These are phyloP conservation scores for Dallia pectoralis DNA, from an alignment of 2,797 vertebrate species.

Conservation along the genomic window DNA sequence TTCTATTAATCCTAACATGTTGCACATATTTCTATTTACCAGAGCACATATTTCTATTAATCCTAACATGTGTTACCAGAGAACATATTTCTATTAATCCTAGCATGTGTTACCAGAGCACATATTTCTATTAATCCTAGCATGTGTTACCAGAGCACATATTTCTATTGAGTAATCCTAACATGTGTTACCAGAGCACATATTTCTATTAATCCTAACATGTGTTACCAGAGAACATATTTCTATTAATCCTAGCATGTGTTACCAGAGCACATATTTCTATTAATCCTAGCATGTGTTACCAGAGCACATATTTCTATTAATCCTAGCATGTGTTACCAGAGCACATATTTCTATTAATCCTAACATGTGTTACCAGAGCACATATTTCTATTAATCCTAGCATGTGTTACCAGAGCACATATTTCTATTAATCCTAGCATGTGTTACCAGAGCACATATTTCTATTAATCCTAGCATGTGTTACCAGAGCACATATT, in stretches of 20 bases:
- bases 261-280: conserved; percentile 61
- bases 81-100: conserved; percentile 53
- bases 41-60: conserved; percentile 55
- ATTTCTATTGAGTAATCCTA: conserved; percentile 51
- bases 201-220: conserved; percentile 60
- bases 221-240: conserved; percentile 67
- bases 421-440: conserved; percentile 58
- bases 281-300: conserved; percentile 66
- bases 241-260: conserved; percentile 66
- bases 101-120: conserved; percentile 69
- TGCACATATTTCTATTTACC: too few relatives aligned
- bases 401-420: conserved; percentile 69
- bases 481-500: conserved; percentile 67
- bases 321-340: conserved; percentile 68
- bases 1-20: conserved; percentile 66
- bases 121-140: conserved; percentile 58
- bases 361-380: conserved; percentile 69
- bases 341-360: conserved; percentile 55
- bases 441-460: conserved; percentile 68
- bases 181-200: conserved; percentile 69
- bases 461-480: conserved; percentile 62
- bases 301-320: conserved; percentile 58
- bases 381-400: conserved; percentile 53
- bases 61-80: conserved; percentile 69
- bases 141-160: conserved; percentile 68